Evolutionary conservation across 2,888 invertebrate species (phyloP), one percentile per base, ranked within the genome.

Genomic region (Cryptocephalus primarius): DNA sequence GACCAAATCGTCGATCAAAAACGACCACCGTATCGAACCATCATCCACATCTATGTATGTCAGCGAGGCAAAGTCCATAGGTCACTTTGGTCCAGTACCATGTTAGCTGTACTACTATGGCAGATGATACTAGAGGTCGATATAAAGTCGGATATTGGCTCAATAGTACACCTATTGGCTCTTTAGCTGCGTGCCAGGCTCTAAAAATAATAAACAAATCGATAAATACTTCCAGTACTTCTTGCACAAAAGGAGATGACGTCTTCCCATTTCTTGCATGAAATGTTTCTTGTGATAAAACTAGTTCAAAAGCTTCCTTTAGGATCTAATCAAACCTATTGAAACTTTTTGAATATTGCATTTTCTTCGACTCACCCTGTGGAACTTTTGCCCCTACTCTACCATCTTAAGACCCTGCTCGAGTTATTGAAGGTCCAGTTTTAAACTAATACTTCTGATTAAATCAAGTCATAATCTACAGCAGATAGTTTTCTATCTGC

Each of bases 151-250:
- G 39, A 49, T 49, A 33, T 50, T 50, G 48, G 32, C 46, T 46
- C 43, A 45, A 40, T 45, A 49, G 41, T 41, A 41, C 41, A 48
- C 39, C 47, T 36, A 46, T 41, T 22, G 41, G 41, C 12, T 41
- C 13, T 22, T 41, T 41, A 22, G 40, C 45, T 46, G 43, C 41
- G 44, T 47, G 42, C 44, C 46, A 48, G 46, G 46, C 46, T 48
- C 32, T 42, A 49, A 49, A 51, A 44, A 49, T 51, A 44, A 44
- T 51, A 44, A 51, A 48, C 51, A 49, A 46, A 49, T 32, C 45
- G 42, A 45, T 41, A 45, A 45, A 41, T 42, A 42, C 45, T 45
- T 45, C 45, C 40, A 45, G 34, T 42, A 41, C 34, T 45, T 45
- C 45, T 45, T 40, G 42, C 45, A 45, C 40, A 42, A 45, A 41